These are phyloP conservation scores for Hemicordylus capensis DNA, from an alignment of 2,113 vertebrate genomes.

Conservation along the genomic window DNA sequence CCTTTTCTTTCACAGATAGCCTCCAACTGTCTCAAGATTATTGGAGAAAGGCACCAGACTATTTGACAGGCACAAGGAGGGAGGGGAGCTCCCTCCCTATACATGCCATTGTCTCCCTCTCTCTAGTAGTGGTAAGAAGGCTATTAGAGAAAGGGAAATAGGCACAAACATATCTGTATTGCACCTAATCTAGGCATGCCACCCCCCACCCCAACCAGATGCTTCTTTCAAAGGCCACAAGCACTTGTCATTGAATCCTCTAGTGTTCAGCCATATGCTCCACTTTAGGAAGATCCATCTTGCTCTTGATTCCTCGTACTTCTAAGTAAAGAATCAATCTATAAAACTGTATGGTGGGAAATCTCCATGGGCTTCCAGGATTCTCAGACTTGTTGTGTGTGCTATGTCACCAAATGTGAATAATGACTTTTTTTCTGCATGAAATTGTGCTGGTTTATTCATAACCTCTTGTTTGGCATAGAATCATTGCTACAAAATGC, in stretches of 20 bases:
- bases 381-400: not conserved
- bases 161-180: not conserved
- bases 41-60: not conserved
- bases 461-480: not conserved
- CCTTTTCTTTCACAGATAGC: not conserved
- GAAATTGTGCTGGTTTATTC: not conserved
- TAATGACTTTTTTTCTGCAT: not conserved
- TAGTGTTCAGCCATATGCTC: not conserved
- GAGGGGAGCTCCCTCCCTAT: not conserved
- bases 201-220: not conserved
- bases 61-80: not conserved
- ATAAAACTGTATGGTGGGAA: not conserved
- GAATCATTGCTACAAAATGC: not conserved
- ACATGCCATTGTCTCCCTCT: not conserved
- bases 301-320: not conserved
- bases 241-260: not conserved
- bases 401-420: not conserved
- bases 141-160: not conserved
- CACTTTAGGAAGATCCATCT: not conserved
- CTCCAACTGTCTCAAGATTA: not conserved
- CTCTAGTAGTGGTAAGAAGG: not conserved
- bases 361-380: not conserved
- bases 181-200: not conserved
- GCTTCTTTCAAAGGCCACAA: not conserved
- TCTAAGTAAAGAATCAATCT: not conserved